These are phyloP conservation scores for Drosophila infuscata DNA, from an alignment of 2,888 invertebrate genomes.

Conservation along the genomic window DNA sequence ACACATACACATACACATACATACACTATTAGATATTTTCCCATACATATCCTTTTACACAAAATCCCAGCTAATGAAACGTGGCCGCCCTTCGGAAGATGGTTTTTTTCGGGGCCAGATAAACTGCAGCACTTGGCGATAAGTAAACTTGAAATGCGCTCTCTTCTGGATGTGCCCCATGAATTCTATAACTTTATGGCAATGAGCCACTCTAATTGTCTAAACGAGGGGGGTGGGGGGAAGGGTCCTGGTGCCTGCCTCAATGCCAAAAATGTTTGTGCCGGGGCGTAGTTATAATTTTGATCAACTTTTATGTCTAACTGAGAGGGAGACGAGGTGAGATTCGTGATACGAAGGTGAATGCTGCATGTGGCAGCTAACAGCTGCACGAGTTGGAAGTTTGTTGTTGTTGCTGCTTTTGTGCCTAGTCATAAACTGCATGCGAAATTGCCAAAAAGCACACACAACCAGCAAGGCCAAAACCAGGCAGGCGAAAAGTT, in stretches of 20 bases:
- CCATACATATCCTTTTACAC: constrained; percentile 25
- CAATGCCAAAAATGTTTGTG: constrained; percentile 59
- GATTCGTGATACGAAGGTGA: constrained; percentile 3
- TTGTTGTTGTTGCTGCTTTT: constrained; percentile 40
- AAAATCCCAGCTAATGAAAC: constrained; percentile 69
- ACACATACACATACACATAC: not conserved
- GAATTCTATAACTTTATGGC: constrained; percentile 79
- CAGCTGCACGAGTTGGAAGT: constrained; percentile 65
- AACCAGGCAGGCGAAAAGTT: constrained; percentile 68
- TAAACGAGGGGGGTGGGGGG: constrained; percentile 22
- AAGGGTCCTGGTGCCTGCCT: constrained; percentile 38
- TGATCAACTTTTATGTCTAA: constrained; percentile 76
- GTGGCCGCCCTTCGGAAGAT: constrained; percentile 38
- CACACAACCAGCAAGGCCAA: constrained; percentile 16
- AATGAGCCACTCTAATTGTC: constrained; percentile 74
- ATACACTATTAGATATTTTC: not conserved
- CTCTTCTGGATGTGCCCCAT: constrained; percentile 65
- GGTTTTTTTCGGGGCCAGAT: constrained; percentile 10
- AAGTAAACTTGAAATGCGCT: constrained; percentile 72
- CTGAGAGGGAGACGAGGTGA: constrained; percentile 3
- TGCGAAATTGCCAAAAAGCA: constrained; percentile 74
- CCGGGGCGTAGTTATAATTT: constrained; percentile 72
- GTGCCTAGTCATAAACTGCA: constrained; percentile 74
- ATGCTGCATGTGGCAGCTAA: constrained; percentile 55
- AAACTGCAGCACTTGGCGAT: constrained; percentile 71